A percentile compares a stretch with the other conserved stretches of the same genome.
These are phyloP conservation scores for Trogon melanurus DNA, from an alignment of 2,113 vertebrate genomes.

Conservation along the genomic window DNA sequence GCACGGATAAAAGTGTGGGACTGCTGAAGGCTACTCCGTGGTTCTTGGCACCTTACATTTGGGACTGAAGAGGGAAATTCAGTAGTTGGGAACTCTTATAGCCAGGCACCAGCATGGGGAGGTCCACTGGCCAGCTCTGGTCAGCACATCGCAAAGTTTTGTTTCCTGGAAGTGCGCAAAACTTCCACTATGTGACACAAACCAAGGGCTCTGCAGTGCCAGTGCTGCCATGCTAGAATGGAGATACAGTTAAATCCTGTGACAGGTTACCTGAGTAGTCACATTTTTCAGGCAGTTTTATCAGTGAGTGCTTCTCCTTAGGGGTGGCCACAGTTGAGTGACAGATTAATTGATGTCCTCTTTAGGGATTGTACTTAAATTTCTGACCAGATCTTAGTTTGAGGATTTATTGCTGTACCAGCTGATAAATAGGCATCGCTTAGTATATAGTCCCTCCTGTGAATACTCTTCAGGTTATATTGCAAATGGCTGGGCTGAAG, in stretches of 20 bases:
- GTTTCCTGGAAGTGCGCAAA: neutral
- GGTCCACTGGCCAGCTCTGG: neutral
- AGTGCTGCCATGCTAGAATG: rapidly evolving
- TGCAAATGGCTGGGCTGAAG: neutral
- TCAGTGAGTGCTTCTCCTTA: neutral
- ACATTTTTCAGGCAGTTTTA: neutral
- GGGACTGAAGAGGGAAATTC: neutral
- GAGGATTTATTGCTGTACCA: neutral
- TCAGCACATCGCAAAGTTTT: neutral
- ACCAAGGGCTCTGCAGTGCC: neutral
- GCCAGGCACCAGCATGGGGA: neutral
- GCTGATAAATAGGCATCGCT: neutral
- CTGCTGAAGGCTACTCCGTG: neutral
- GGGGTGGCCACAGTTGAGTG: neutral
- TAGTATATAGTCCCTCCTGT: neutral
- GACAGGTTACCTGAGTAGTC: neutral
- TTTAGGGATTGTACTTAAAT: neutral
- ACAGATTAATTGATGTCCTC: neutral
- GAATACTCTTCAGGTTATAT: neutral
- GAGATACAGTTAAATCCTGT: neutral
- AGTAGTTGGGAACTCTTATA: neutral
- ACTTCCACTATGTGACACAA: neutral
- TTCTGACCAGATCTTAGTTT: neutral
- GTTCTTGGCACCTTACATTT: neutral
- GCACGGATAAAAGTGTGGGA: rapidly evolving